Percentiles rank a stretch among this genome's conserved stretches.
phyloP scores from a whole-genome alignment of 2,113 vertebrate species.

The Eidolon helvum region DNA sequence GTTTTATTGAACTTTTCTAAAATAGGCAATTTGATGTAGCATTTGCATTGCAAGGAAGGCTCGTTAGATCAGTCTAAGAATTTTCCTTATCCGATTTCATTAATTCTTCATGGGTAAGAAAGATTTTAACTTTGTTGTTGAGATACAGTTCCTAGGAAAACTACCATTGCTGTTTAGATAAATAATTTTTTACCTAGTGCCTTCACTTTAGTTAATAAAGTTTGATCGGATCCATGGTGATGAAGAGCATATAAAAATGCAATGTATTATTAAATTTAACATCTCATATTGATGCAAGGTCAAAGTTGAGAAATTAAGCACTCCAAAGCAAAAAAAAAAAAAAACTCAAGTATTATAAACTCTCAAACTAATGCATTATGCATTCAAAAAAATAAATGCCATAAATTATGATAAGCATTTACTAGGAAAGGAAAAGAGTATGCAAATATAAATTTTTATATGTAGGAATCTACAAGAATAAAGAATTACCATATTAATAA shows the following conservation, averaged over 20 bases:
- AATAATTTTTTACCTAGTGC: neutral
- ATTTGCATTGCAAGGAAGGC: neutral
- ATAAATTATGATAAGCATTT: conserved; percentile 34
- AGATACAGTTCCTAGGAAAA: neutral
- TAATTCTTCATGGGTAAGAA: neutral
- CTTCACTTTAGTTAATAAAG: conserved; percentile 36
- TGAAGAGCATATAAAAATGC: neutral
- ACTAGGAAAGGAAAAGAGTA: neutral
- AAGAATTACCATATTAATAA: conserved; percentile 7
- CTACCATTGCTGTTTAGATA: neutral
- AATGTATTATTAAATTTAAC: conserved; percentile 39
- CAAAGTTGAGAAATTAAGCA: conserved; percentile 49
- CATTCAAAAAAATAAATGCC: conserved; percentile 32
- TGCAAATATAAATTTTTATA: conserved; percentile 27
- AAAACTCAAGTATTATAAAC: neutral
- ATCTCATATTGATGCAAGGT: neutral
- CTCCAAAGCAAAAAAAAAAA: neutral
- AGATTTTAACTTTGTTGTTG: neutral
- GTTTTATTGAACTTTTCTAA: neutral
- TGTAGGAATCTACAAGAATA: neutral
- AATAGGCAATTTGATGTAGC: neutral
- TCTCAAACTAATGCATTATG: neutral
- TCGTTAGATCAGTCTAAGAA: neutral
- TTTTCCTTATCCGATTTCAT: neutral
- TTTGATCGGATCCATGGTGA: neutral